phyloP scores from a whole-genome alignment of 2,888 invertebrate genomes.

The Chironomus tentans region DNA sequence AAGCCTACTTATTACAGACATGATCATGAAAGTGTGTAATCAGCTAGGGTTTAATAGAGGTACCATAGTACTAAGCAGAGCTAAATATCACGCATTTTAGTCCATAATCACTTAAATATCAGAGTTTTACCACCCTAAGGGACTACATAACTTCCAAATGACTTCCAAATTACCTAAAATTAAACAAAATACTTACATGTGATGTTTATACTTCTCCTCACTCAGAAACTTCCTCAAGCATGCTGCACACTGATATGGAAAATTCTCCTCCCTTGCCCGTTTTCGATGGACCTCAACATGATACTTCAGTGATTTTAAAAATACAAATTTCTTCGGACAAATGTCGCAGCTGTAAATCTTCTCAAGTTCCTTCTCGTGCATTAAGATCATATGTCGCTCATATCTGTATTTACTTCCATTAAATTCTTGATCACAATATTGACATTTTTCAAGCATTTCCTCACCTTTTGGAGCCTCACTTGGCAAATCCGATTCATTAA shows the following conservation, averaged over 20 bases:
- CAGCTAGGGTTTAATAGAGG: too few species aligned
- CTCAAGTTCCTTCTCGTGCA: neutral
- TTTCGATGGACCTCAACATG: neutral
- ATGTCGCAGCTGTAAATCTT: neutral
- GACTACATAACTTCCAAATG: too few species aligned
- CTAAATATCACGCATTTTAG: too few species aligned
- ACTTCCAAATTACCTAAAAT: too few species aligned
- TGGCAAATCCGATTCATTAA: neutral
- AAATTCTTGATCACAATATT: neutral
- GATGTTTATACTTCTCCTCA: neutral
- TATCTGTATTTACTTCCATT: neutral
- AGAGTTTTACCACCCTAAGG: too few species aligned
- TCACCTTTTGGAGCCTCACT: neutral
- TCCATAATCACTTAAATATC: too few species aligned
- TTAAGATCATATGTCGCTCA: neutral
- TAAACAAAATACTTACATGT: neutral
- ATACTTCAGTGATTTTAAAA: neutral
- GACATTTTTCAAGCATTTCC: neutral
- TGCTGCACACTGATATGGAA: neutral
- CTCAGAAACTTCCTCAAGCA: neutral
- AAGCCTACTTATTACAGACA: too few species aligned
- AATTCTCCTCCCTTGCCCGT: neutral
- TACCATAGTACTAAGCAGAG: too few species aligned
- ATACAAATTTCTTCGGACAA: neutral
- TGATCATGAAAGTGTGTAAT: too few species aligned